Evolutionary conservation across 2,797 vertebrate genomes (phyloP), one percentile per base, ranked within the genome.

Genomic region (Sebastes oblongus): DNA sequence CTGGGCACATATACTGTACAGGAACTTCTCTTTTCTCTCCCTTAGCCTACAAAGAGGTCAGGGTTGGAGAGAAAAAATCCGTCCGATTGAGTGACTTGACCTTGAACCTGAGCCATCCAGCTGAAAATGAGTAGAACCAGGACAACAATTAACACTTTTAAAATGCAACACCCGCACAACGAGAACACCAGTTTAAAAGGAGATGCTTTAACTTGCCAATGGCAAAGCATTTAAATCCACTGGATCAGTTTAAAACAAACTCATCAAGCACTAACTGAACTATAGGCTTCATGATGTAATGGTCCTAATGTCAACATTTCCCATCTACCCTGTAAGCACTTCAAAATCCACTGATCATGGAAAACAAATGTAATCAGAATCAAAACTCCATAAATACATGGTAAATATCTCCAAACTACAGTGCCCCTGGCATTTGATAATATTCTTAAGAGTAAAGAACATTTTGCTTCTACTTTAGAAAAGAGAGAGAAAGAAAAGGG

Each of bases 381-480:
- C 29, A 52, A 30, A 59, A 18, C 5, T 64, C 32, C 14, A 29
- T 8, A 29, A 70, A 16, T 22, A 11, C 22, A 64, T 18, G n/a
- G 4, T 34, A 34, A 46, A 34, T 29, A 2, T 68, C 14, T 46
- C 6, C 16, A 46, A 66, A 54, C 29, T 52, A 30, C 13, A 34
- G 32, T 60, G 11, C 39, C 13, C 13, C 18, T 61, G 7, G 8
- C 50, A 52, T 52, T 65, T 58, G 20, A 39, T 58, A 66, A 52
- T 60, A 52, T 27, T 72, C 59, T 66, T n/a, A 74, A 32, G n/a
- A 62, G 14, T 39, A 16, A 59, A 71, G 22, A 32, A 62, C 22
- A 72, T 66, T 18, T 55, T 36, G 29, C 52, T 27, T 59, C 18
- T 62, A 52, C 78, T 81, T 74, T 75, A 29, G 42, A 67, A 25